Base-by-base conservation (phyloP, 2,113 vertebrate species). In the Alligator mississippiensis region DNA sequence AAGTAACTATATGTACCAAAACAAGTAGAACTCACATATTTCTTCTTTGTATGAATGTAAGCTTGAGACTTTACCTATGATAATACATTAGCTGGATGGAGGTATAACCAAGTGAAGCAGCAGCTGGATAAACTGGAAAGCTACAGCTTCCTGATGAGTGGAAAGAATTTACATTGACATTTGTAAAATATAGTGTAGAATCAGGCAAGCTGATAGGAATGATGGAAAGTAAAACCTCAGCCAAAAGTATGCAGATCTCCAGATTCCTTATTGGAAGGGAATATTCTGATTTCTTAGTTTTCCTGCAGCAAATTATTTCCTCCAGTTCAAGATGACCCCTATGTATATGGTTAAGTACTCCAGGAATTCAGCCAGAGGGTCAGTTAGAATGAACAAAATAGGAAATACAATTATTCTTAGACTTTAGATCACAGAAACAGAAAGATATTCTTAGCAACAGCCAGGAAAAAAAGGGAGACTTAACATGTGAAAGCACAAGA, bases 351-450 rank as follows among this genome's bases (percentile, higher is more conserved):
- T 87, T 92, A 92, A 88, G 11, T 91, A n/a, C 18, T 89, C 61
- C 22, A 92, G 55, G 22, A 90, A 81, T n/a, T 58, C 68, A 94
- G 95, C 82, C 96, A 97, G 82, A 97, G 85, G 70, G n/a, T 90
- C 90, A 88, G n/a, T 90, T 74, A 24, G 70, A 88, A 91, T 57
- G 57, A 80, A 91, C 60, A 89, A 94, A 92, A 58, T 7, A 64
- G 17, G 9, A 61, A 92, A 84, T 81, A 54, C 15, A 93, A 75
- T 80, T 95, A 82, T 76, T 87, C 10, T 64, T 94, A 66, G 82
- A 76, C 9, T 92, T 88, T 30, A 90, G 80, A 97, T 94, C 93
- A 87, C 66, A 92, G 87, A 97, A 97, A 94, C 96, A 96, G 93
- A 94, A 93, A 68, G 10, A 79, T 5, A 92, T 55, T 63, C 78